These are phyloP conservation scores for Hirtodrosophila cameraria DNA, from an alignment of 2,888 invertebrate genomes.

Conservation along the genomic window DNA sequence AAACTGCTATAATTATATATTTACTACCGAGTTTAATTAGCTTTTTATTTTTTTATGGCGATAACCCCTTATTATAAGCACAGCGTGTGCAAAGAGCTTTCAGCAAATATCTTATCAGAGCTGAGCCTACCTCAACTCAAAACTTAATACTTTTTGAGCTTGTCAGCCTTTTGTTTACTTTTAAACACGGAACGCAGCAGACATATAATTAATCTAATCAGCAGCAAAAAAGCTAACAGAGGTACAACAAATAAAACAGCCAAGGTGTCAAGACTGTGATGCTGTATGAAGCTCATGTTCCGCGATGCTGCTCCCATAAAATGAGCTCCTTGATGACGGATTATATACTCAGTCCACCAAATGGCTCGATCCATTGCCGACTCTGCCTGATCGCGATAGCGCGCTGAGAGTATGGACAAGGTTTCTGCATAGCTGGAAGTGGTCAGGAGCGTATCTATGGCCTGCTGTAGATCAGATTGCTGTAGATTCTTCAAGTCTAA, in stretches of 20 bases:
- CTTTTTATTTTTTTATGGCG: no score
- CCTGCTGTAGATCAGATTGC: constrained; percentile 32
- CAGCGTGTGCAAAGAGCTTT: no score
- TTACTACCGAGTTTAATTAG: no score
- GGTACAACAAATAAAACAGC: constrained; percentile 56
- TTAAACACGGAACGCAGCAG: constrained; percentile 6
- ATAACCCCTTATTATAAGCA: no score
- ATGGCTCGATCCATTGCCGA: constrained; percentile 76
- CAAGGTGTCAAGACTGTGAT: constrained; percentile 73
- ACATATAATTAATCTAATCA: constrained; percentile 2
- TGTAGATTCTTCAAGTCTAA: constrained; percentile 51
- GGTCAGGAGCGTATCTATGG: constrained; percentile 59
- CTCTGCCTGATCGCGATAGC: constrained; percentile 80
- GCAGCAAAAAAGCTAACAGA: neutral
- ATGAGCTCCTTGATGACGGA: constrained; percentile 78
- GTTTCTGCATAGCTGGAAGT: constrained; percentile 54
- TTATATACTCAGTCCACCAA: constrained; percentile 83
- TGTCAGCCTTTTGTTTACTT: constrained; percentile 16
- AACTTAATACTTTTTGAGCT: constrained; percentile 38
- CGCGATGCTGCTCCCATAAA: constrained; percentile 64
- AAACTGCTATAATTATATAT: no score
- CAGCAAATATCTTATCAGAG: no score
- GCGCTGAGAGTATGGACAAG: constrained; percentile 57
- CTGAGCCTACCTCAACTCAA: neutral
- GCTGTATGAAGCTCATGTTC: constrained; percentile 60